Conservation (phyloP, 2,888 invertebrate genomes). For the Lithophane semibrunnea region DNA sequence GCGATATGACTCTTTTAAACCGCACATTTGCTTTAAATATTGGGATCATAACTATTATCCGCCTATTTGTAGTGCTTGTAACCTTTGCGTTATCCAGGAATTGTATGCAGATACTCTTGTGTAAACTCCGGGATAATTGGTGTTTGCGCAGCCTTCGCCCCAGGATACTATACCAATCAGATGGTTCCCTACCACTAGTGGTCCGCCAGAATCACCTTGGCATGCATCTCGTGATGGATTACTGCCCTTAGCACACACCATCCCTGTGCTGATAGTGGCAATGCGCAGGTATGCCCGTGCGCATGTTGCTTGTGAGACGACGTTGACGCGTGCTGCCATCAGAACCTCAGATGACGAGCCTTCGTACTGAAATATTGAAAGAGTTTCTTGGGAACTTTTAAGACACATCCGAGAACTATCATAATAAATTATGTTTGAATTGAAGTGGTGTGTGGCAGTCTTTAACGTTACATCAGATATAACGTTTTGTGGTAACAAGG, state of each 20-base stretch:
- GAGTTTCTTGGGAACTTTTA: background rate
- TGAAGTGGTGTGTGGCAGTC: background rate
- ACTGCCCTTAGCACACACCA: slow-evolving; percentile 84
- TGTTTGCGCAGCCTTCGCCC: slow-evolving; percentile 90
- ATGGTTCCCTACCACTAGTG: slow-evolving; percentile 84
- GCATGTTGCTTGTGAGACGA: slow-evolving; percentile 82
- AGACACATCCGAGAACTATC: background rate
- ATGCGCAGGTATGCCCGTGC: slow-evolving; percentile 79
- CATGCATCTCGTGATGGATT: slow-evolving; percentile 85
- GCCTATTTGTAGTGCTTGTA: background rate
- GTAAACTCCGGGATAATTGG: slow-evolving; percentile 90
- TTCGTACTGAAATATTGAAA: slow-evolving; percentile 76
- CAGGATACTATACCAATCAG: slow-evolving; percentile 90
- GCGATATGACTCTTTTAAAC: background rate
- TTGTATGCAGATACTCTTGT: slow-evolving; percentile 85
- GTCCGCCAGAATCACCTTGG: slow-evolving; percentile 92
- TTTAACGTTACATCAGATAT: background rate
- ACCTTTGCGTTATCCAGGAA: slow-evolving; percentile 77
- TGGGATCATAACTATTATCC: slow-evolving; percentile 26
- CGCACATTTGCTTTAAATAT: background rate
- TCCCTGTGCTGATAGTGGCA: slow-evolving; percentile 78
- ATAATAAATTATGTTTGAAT: background rate
- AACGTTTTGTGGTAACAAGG: background rate
- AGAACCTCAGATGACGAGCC: slow-evolving; percentile 79
- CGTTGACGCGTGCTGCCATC: slow-evolving; percentile 81